Evolutionary conservation across 2,888 invertebrate genomes (phyloP).

Genomic region (Drosophila mercatorum): DNA sequence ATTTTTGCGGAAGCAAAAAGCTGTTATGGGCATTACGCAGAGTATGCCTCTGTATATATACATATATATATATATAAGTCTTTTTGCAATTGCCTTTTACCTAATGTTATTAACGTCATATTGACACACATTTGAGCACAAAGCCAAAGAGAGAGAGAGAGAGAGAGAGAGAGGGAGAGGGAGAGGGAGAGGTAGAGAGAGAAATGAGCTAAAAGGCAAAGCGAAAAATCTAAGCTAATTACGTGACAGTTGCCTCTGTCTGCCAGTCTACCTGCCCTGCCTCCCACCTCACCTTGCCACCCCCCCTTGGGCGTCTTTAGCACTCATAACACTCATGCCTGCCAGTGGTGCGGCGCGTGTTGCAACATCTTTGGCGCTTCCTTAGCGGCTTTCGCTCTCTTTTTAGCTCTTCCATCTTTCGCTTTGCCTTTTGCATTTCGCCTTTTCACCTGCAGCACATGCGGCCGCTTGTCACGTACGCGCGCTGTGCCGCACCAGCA

Average conservation of each 20-base stretch:
- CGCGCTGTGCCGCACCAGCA: slow-evolving; percentile 39
- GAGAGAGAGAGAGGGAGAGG: neutral
- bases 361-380: slow-evolving; percentile 46
- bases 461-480: slow-evolving; percentile 41
- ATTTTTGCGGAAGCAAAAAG: slow-evolving; percentile 66
- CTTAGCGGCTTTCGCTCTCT: slow-evolving; percentile 55
- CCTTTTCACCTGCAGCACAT: slow-evolving; percentile 25
- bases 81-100: slow-evolving; percentile 65
- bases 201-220: slow-evolving; percentile 9
- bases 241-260: slow-evolving; percentile 57
- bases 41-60: neutral
- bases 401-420: slow-evolving; percentile 16
- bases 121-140: slow-evolving; percentile 65
- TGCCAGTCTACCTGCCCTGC: neutral
- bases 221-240: slow-evolving; percentile 74
- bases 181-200: neutral
- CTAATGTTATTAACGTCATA: slow-evolving; percentile 76
- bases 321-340: neutral
- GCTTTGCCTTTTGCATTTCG: neutral
- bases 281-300: neutral
- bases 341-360: slow-evolving; percentile 12
- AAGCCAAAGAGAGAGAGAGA: neutral
- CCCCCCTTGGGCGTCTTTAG: neutral
- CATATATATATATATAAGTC: neutral
- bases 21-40: slow-evolving; percentile 36